Evolutionary conservation across 2,888 invertebrate species (phyloP).

Genomic region (Heteropelma amictum): DNA sequence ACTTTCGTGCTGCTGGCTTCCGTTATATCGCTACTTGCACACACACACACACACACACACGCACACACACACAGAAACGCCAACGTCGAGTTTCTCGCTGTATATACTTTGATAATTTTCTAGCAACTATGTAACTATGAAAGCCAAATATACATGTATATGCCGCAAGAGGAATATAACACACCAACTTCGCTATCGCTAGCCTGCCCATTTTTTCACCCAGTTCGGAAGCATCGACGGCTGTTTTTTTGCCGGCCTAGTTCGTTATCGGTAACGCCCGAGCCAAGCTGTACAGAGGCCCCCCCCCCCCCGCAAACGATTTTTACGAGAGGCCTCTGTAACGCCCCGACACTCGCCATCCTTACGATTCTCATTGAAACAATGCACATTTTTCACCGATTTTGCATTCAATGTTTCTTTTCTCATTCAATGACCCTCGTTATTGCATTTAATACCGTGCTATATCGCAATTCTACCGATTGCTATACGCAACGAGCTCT

Average conservation of each 20-base stretch:
- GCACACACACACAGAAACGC: background rate
- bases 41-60: background rate
- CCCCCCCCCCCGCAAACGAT: too few species aligned
- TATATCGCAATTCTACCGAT: too few species aligned
- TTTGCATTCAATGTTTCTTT: too few species aligned
- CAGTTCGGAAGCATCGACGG: conserved; percentile 73
- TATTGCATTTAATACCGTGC: too few species aligned
- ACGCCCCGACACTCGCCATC: too few species aligned
- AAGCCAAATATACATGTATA: conserved; percentile 13
- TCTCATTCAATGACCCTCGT: too few species aligned
- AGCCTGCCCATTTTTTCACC: conserved; percentile 74
- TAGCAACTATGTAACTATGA: conserved; percentile 2
- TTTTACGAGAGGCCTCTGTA: too few species aligned
- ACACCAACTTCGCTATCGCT: conserved; percentile 67
- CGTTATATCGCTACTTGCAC: conserved; percentile 18
- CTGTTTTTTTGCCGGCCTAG: conserved; percentile 75
- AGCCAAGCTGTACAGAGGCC: background rate
- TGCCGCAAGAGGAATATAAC: conserved; percentile 26
- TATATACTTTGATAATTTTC: conserved; percentile 19
- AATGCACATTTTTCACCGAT: too few species aligned
- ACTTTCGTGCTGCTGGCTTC: conserved; percentile 26
- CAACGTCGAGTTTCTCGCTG: background rate
- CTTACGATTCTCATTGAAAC: too few species aligned
- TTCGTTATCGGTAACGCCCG: conserved; percentile 60
- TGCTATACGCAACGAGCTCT: too few species aligned